phyloP scores from a whole-genome alignment of 2,888 invertebrate species.

The Oligia latruncula region DNA sequence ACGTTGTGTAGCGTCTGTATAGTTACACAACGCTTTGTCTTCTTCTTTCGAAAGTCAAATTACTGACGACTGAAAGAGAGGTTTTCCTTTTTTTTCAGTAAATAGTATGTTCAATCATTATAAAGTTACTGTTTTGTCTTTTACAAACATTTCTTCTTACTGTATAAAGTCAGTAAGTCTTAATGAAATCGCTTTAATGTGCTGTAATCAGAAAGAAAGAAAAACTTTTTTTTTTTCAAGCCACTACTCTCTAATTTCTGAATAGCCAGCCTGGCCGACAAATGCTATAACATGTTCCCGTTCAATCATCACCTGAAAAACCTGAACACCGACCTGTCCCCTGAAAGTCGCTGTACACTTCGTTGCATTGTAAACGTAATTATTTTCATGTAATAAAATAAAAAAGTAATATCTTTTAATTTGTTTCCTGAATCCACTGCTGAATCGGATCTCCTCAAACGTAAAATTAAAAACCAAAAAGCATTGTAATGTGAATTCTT shows the following conservation, averaged over 20 bases:
- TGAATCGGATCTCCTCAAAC: slow-evolving; percentile 68
- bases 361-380: slow-evolving; percentile 36
- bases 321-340: neutral
- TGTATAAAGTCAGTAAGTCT: too few relatives aligned
- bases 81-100: too few relatives aligned
- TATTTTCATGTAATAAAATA: slow-evolving; percentile 54
- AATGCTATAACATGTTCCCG: neutral
- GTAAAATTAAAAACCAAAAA: slow-evolving; percentile 75
- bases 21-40: too few relatives aligned
- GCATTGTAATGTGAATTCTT: slow-evolving; percentile 74
- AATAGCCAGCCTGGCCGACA: neutral
- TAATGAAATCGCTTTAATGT: too few relatives aligned
- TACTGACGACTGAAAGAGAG: too few relatives aligned
- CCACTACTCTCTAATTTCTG: neutral
- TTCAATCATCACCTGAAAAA: neutral
- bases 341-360: neutral
- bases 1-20: too few relatives aligned
- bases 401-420: slow-evolving; percentile 67
- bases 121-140: too few relatives aligned
- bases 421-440: slow-evolving; percentile 53
- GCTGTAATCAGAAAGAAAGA: too few relatives aligned
- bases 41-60: too few relatives aligned
- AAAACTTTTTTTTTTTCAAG: too few relatives aligned
- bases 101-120: too few relatives aligned
- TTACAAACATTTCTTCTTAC: too few relatives aligned